These are phyloP conservation scores for Meteorus cinctellus DNA, from an alignment of 2,888 invertebrate species.

Conservation along the genomic window DNA sequence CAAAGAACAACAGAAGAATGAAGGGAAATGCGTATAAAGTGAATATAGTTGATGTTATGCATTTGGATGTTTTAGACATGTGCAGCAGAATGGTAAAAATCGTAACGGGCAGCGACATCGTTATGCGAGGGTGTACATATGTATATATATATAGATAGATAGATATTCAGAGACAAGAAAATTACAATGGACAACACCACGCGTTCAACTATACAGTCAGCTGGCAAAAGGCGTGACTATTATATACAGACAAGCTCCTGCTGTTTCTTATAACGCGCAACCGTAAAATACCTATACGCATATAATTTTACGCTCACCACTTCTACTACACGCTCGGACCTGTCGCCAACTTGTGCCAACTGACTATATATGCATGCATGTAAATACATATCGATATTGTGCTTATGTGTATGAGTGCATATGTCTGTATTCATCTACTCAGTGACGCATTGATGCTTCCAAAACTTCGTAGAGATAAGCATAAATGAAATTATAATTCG, in stretches of 20 bases:
- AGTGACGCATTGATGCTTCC: neutral
- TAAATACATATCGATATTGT: neutral
- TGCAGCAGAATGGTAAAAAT: conserved; percentile 28
- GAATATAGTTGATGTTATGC: neutral
- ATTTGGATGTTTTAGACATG: neutral
- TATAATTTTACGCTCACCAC: conserved; percentile 53
- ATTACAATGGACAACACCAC: conserved; percentile 37
- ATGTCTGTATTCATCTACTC: neutral
- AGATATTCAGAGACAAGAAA: conserved; percentile 31
- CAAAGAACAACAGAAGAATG: neutral
- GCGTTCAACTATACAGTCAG: conserved; percentile 51
- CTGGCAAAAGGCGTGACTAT: conserved; percentile 56
- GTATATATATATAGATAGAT: neutral
- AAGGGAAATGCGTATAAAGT: neutral
- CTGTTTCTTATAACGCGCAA: conserved; percentile 45
- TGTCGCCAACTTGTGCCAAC: conserved; percentile 30
- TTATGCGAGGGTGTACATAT: conserved; percentile 19
- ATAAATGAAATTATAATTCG: neutral
- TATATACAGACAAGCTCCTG: conserved; percentile 43
- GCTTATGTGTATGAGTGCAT: neutral
- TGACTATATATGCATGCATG: neutral
- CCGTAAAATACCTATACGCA: conserved; percentile 47
- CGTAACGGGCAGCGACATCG: conserved; percentile 35
- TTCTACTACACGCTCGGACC: conserved; percentile 19
- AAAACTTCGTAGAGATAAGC: neutral